Conservation (phyloP, 2,888 invertebrate genomes). For the Meghimatium bilineatum region DNA sequence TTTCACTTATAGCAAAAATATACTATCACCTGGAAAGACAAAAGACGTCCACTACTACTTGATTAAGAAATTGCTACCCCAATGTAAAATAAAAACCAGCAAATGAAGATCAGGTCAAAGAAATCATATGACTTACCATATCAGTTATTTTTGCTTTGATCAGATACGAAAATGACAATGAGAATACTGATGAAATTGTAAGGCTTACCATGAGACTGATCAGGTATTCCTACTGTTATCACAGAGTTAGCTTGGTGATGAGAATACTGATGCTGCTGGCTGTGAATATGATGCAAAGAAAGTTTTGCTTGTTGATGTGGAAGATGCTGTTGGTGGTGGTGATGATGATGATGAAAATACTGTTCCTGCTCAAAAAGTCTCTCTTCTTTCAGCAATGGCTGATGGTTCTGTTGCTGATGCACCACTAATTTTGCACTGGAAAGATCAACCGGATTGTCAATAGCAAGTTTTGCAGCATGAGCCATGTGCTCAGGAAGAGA, state of each 20-base stretch:
- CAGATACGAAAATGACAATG: constrained; percentile 9
- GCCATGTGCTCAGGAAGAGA: constrained; percentile 61
- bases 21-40: too few species aligned
- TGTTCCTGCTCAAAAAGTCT: constrained; percentile 44
- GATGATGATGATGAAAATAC: constrained; percentile 38
- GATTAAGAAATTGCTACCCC: too few species aligned
- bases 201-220: constrained; percentile 62
- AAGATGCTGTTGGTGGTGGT: constrained; percentile 22
- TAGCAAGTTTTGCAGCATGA: constrained; percentile 48
- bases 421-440: constrained; percentile 60
- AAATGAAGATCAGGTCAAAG: too few species aligned
- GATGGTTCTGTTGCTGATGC: constrained; percentile 59
- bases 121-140: constrained; percentile 60
- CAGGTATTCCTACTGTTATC: constrained; percentile 67
- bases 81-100: too few species aligned
- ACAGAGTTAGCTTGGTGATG: constrained; percentile 45
- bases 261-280: constrained; percentile 33
- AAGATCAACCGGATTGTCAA: constrained; percentile 69
- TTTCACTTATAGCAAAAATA: too few species aligned
- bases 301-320: constrained; percentile 46
- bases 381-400: constrained; percentile 52
- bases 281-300: constrained; percentile 39
- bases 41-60: too few species aligned
- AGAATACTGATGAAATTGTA: background rate
- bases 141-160: constrained; percentile 67